Conservation (phyloP, 2,113 vertebrate species). For the Platanista minor region DNA sequence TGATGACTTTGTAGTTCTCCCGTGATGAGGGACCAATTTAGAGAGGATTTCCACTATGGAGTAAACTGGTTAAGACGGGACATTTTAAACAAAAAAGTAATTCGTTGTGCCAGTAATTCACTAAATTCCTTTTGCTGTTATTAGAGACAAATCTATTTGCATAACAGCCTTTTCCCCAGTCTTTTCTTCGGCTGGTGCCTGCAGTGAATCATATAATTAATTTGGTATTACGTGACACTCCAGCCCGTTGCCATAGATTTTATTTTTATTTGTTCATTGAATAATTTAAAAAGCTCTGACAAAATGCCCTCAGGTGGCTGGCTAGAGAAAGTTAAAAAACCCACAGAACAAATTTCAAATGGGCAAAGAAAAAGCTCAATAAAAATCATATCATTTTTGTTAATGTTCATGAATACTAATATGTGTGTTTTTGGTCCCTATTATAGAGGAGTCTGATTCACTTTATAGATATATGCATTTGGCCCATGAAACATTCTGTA, state of each 20-base stretch:
- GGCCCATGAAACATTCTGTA: not conserved
- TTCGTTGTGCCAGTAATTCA: slow-evolving; percentile 45
- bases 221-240: slow-evolving; percentile 48
- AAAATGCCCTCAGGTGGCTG: slow-evolving; percentile 38
- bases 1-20: not conserved
- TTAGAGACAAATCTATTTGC: slow-evolving; percentile 39
- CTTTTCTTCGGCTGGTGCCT: slow-evolving; percentile 33
- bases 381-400: not conserved
- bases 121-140: slow-evolving; percentile 38
- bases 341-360: slow-evolving; percentile 38
- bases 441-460: not conserved
- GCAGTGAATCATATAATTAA: slow-evolving; percentile 45
- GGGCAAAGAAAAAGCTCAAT: not conserved
- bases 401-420: not conserved
- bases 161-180: not conserved
- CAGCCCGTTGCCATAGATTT: slow-evolving; percentile 56
- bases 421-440: not conserved
- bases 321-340: slow-evolving; percentile 9
- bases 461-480: not conserved
- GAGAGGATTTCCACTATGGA: slow-evolving; percentile 3
- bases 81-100: slow-evolving; percentile 12
- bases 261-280: slow-evolving; percentile 67
- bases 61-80: slow-evolving; percentile 24
- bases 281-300: slow-evolving; percentile 56
- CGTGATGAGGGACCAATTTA: not conserved